phyloP scores from a whole-genome alignment of 1,140 invertebrate species.

The Trichoplusia ni region DNA sequence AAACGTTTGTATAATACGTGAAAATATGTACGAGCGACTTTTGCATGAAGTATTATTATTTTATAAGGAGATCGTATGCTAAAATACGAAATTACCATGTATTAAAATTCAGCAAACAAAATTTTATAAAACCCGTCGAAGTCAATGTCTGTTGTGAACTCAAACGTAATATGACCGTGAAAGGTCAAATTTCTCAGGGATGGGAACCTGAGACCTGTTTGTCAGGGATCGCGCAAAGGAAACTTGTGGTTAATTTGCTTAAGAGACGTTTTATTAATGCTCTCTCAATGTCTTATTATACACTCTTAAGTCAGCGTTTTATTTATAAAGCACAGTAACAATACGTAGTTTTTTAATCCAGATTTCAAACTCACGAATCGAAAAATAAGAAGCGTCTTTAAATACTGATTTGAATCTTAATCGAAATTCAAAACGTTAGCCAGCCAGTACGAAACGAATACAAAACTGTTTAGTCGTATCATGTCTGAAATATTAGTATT shows the following conservation, averaged over 20 bases:
- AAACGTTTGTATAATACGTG: too few relatives aligned
- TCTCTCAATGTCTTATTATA: too few relatives aligned
- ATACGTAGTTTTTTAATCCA: not conserved
- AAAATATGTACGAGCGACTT: too few relatives aligned
- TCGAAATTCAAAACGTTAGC: slow-evolving; percentile 14
- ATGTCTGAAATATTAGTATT: slow-evolving; percentile 27
- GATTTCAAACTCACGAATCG: not conserved
- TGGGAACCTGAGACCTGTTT: not conserved
- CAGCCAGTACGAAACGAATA: slow-evolving; percentile 19
- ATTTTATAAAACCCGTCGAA: not conserved
- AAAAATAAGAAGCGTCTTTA: not conserved
- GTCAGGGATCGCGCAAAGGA: not conserved
- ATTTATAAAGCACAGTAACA: not conserved
- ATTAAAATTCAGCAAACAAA: not conserved
- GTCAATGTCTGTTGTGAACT: not conserved
- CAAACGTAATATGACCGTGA: not conserved
- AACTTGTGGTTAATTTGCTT: not conserved
- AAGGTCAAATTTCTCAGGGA: not conserved
- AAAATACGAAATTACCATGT: too few relatives aligned
- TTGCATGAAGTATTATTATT: too few relatives aligned
- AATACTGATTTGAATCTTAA: not conserved
- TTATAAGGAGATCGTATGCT: too few relatives aligned
- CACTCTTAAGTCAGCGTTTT: too few relatives aligned
- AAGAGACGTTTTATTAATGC: not conserved
- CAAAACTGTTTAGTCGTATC: slow-evolving; percentile 28